These are phyloP conservation scores for Muntiacus muntjak DNA, from an alignment of 2,113 vertebrate species.

Conservation along the genomic window DNA sequence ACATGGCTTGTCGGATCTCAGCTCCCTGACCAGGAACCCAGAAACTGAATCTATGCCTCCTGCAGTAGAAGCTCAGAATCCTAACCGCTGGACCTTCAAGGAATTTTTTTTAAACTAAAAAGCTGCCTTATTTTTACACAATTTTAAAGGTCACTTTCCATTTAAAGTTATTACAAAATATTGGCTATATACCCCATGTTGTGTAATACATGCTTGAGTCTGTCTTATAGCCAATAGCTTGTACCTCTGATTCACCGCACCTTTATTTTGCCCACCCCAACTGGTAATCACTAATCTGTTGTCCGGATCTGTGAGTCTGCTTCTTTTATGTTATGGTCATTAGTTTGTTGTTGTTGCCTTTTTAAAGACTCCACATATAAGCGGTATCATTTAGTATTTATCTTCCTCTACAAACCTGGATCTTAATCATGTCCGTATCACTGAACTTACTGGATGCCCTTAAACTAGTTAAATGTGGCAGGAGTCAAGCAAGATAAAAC, in stretches of 20 bases:
- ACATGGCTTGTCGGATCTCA: background rate
- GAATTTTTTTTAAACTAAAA: background rate
- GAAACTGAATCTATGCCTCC: background rate
- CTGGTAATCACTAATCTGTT: background rate
- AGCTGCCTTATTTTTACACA: background rate
- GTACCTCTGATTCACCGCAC: background rate
- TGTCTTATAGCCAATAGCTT: background rate
- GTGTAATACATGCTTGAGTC: background rate
- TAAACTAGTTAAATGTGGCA: background rate
- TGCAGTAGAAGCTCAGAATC: background rate
- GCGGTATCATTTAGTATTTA: background rate
- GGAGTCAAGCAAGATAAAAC: background rate
- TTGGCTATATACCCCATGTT: background rate
- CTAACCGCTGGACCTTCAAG: background rate
- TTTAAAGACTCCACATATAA: background rate
- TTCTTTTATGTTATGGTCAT: background rate
- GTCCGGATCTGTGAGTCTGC: background rate
- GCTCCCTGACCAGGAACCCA: background rate
- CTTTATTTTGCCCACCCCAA: background rate
- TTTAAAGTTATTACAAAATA: background rate
- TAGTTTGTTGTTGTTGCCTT: background rate
- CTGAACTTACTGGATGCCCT: background rate
- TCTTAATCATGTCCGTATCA: background rate
- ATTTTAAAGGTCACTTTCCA: background rate
- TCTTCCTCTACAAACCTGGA: background rate